phyloP scores from a whole-genome alignment of 2,888 invertebrate genomes.

The Metopia argyrocephala region DNA sequence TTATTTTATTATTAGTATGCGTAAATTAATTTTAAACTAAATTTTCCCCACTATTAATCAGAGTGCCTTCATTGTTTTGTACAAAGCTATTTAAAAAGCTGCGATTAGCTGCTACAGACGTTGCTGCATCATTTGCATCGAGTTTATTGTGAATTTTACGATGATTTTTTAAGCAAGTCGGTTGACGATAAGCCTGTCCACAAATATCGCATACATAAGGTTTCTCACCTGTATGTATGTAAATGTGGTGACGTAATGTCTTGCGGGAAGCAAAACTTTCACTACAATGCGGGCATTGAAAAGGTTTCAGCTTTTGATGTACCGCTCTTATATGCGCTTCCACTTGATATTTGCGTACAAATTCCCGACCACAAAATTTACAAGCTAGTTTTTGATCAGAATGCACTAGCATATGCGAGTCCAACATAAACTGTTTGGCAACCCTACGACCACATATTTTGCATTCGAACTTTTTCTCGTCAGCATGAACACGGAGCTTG shows the following conservation, averaged over 20 bases:
- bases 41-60: constrained; percentile 10
- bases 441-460: constrained; percentile 72
- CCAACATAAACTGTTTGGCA: constrained; percentile 74
- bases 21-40: constrained; percentile 22
- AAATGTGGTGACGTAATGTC: constrained; percentile 73
- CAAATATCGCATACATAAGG: constrained; percentile 76
- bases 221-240: constrained; percentile 77
- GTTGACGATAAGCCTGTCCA: constrained; percentile 73
- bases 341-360: constrained; percentile 73
- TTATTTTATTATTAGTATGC: background rate
- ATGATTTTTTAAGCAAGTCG: constrained; percentile 74
- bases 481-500: constrained; percentile 71
- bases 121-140: constrained; percentile 8
- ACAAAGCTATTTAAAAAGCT: constrained; percentile 41
- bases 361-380: constrained; percentile 72
- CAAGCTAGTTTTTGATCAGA: constrained; percentile 73
- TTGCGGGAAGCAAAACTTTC: constrained; percentile 74
- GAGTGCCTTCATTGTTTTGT: constrained; percentile 24
- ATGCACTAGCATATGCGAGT: constrained; percentile 74
- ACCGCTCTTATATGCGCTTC: constrained; percentile 74
- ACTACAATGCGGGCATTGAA: constrained; percentile 70
- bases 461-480: constrained; percentile 70
- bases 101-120: constrained; percentile 22
- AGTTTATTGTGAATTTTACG: constrained; percentile 70
- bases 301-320: constrained; percentile 74